A percentile compares a stretch with the other conserved stretches of the same genome.
Evolutionary conservation across 2,797 vertebrate genomes (phyloP).

Genomic region (Alca torda): DNA sequence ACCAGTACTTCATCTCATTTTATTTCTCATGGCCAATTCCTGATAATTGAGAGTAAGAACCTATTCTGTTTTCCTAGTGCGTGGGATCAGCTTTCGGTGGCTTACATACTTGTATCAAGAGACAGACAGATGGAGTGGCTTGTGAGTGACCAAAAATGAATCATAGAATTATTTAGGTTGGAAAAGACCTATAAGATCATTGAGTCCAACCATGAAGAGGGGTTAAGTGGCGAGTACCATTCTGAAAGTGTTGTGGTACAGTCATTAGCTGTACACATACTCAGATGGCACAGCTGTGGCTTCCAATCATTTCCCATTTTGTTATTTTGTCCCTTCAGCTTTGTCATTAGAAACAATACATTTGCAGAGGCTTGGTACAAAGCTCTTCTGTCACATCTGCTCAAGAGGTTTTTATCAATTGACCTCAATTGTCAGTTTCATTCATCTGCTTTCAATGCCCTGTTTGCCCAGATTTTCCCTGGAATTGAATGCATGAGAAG

Average conservation of each 20-base stretch:
- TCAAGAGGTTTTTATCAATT: background rate
- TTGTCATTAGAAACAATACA: background rate
- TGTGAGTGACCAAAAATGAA: background rate
- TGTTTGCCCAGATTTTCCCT: background rate
- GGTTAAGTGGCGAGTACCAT: background rate
- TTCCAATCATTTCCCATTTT: background rate
- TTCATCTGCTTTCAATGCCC: background rate
- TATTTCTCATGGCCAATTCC: background rate
- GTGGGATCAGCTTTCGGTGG: background rate
- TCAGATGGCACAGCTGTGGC: background rate
- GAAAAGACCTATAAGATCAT: background rate
- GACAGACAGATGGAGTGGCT: background rate
- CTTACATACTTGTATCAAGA: background rate
- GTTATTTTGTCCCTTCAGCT: background rate
- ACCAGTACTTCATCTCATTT: background rate
- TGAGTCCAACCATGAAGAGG: background rate
- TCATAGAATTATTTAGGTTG: background rate
- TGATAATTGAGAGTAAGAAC: background rate
- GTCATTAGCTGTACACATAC: background rate
- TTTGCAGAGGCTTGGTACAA: background rate
- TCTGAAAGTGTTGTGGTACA: background rate
- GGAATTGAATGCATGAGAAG: background rate
- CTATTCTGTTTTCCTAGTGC: background rate
- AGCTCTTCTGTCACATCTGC: background rate
- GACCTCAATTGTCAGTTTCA: background rate